These are phyloP conservation scores for Channa argus DNA, from an alignment of 2,113 vertebrate genomes.

Conservation along the genomic window DNA sequence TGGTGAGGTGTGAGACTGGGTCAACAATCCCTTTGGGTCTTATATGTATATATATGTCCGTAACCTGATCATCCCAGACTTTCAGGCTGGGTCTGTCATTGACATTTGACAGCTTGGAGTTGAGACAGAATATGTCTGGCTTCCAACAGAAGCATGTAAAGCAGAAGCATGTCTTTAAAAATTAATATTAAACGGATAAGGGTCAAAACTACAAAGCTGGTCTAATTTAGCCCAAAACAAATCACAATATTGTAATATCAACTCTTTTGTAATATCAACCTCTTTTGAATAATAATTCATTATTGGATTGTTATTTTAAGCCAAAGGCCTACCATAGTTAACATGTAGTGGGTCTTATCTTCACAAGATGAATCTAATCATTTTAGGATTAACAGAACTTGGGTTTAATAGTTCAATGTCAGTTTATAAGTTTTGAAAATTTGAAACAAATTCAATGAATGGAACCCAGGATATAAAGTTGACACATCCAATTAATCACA, in stretches of 20 bases:
- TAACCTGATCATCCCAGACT: constrained; percentile 33
- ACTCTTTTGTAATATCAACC: too few relatives aligned
- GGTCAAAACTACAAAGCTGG: neutral
- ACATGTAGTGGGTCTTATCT: too few relatives aligned
- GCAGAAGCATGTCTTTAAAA: neutral
- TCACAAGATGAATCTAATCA: too few relatives aligned
- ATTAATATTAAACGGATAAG: neutral
- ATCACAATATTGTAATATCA: neutral
- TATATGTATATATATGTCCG: constrained; percentile 21
- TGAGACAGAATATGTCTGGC: neutral
- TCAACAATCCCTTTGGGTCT: constrained; percentile 38
- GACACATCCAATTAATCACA: too few relatives aligned
- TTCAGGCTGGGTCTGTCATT: neutral
- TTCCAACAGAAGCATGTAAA: neutral
- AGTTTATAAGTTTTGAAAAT: too few relatives aligned
- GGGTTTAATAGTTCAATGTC: too few relatives aligned
- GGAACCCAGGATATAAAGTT: too few relatives aligned
- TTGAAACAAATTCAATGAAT: too few relatives aligned
- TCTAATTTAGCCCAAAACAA: neutral
- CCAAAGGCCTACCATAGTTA: too few relatives aligned
- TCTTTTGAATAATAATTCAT: too few relatives aligned
- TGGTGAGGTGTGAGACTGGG: constrained; percentile 21
- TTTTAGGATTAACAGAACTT: too few relatives aligned
- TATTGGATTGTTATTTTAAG: neutral
- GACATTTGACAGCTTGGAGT: neutral